Base-by-base conservation (phyloP, 2,113 vertebrate species). In the Oophaga pumilio region DNA sequence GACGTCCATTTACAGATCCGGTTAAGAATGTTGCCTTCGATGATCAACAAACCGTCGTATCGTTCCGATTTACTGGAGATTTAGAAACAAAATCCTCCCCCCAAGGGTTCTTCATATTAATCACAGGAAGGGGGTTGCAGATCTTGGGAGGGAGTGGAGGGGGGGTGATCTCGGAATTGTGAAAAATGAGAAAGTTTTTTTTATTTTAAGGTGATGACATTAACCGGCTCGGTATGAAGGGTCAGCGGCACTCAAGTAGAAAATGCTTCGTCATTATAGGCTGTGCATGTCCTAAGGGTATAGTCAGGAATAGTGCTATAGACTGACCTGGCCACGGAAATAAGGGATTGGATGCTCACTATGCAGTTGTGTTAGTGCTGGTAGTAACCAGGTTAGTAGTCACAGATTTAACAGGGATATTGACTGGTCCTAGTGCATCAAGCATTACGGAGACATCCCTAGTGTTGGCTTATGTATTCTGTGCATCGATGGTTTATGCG, bases 191-290 rank as follows among this genome's bases (percentile, higher is more conserved):
- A 52, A 68, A 68, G 60, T 18, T 50, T 49, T 66, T 43, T 2
- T 43, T 43, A 43, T 43, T 43, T 43, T 43, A 43, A 24, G 8
- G 22, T 52, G 60, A 52, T 68, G 26, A 22, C 43, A 82, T 82
- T 49, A 24, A 52, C 26, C 59, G 79, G 57, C 78, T 81, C 33
- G 18, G 78, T 15, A 26, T 12, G 10, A 33, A 43, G 57, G 20
- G 78, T 59, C 57, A 43, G 28, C 57, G 22, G 28, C 28, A 12
- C 24, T 33, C 3, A 33, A 13, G 22, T 43, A 56, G 49, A 84
- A 84, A 71, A 71, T 84, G 82, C 82, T 71, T 84, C 33, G 82
- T 84, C 82, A 84, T 73, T 71, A 71, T 33, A 71, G 71, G 50
- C 64, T 28, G 17, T 15, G 57, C 6, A 84, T 84, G 53, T 71